Conservation (phyloP, 2,888 invertebrate species). For the Hirudinaria manillensis region DNA sequence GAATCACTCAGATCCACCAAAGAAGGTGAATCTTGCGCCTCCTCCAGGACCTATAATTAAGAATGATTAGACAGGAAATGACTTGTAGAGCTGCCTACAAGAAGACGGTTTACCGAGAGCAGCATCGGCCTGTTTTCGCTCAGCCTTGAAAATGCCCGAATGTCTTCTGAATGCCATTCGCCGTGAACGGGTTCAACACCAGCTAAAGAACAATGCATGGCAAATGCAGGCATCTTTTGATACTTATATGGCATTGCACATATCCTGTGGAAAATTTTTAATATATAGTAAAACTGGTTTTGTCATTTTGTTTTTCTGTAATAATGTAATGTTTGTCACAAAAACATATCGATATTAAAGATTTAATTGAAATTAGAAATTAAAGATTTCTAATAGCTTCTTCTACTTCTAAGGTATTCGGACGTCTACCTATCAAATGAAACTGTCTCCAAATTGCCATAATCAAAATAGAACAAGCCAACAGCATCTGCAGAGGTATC, state of each 20-base stretch:
- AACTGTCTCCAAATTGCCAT: slow-evolving; percentile 12
- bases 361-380: not conserved
- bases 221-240: not conserved
- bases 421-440: slow-evolving; percentile 2
- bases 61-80: not conserved
- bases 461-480: not conserved
- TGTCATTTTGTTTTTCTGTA: not conserved
- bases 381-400: not conserved
- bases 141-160: slow-evolving; percentile 9
- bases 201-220: slow-evolving; percentile 1
- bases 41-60: not conserved
- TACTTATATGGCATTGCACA: not conserved
- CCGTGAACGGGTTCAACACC: not conserved
- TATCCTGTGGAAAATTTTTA: not conserved
- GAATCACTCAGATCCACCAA: slow-evolving; percentile 1
- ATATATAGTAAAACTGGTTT: not conserved
- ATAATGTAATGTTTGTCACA: not conserved
- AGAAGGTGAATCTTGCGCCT: not conserved
- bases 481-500: not conserved
- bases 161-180: slow-evolving; percentile 5
- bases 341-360: not conserved
- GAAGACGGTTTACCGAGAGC: not conserved
- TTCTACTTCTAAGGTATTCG: not conserved
- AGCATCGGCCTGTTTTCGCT: not conserved
- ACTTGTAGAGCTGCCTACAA: not conserved